Conservation (phyloP, 2,113 vertebrate species). For the Toxotes chatareus region DNA sequence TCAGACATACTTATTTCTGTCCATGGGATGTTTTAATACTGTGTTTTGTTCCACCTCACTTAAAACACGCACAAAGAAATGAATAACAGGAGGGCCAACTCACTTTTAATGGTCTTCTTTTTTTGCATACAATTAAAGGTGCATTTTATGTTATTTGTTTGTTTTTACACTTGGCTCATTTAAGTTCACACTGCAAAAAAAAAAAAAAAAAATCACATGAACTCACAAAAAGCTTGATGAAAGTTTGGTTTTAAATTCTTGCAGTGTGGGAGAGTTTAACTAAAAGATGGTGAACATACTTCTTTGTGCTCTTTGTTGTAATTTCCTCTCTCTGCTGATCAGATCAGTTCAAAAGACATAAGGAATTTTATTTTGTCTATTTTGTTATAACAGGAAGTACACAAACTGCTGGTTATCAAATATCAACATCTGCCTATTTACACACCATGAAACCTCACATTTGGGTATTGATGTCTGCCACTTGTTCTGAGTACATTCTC, state of each 20-base stretch:
- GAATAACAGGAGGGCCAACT: background rate
- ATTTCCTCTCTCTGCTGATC: constrained; percentile 10
- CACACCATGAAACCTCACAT: background rate
- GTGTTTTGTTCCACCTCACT: constrained; percentile 13
- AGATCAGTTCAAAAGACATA: no score
- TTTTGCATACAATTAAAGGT: background rate
- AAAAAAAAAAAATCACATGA: background rate
- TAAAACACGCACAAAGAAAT: constrained; percentile 1
- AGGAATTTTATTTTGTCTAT: no score
- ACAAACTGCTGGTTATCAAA: background rate
- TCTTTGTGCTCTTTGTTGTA: constrained; percentile 22
- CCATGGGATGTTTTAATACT: background rate
- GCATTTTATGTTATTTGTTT: constrained; percentile 2
- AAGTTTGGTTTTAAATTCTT: no score
- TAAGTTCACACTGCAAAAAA: background rate
- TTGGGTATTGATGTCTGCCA: background rate
- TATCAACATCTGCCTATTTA: background rate
- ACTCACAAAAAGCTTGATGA: background rate
- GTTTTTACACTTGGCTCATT: background rate
- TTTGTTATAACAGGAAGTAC: background rate
- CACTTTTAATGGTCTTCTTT: background rate
- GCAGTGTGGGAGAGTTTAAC: no score
- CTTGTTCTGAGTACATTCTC: background rate
- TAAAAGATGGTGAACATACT: background rate
- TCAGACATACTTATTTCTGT: constrained; percentile 16